Percentiles rank a stretch among this genome's conserved stretches.
Conservation (phyloP, 1,140 invertebrate genomes). For the Bombyx mandarina region DNA sequence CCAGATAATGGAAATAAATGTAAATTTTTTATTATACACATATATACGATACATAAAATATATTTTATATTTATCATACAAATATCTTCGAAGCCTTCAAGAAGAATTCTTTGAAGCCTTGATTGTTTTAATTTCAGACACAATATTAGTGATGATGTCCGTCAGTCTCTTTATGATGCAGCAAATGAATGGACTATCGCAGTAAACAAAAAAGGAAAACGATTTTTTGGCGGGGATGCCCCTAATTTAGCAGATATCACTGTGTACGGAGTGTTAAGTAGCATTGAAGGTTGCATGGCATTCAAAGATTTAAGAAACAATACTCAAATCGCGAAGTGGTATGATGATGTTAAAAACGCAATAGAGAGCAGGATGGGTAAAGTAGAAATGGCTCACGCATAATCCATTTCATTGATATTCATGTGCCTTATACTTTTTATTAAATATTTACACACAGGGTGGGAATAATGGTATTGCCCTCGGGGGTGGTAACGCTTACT, state of each 20-base stretch:
- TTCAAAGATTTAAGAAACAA: slow-evolving; percentile 83
- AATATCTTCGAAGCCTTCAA: too few species aligned
- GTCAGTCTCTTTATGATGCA: slow-evolving; percentile 91
- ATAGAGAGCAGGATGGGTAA: slow-evolving; percentile 35
- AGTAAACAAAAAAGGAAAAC: slow-evolving; percentile 78
- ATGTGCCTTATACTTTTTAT: too few species aligned
- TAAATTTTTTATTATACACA: too few species aligned
- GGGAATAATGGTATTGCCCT: too few species aligned
- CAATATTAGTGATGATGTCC: slow-evolving; percentile 88
- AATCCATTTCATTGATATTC: background rate
- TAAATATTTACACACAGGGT: background rate
- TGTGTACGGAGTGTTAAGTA: slow-evolving; percentile 93
- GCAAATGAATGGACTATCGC: slow-evolving; percentile 85
- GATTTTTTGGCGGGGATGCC: slow-evolving; percentile 87
- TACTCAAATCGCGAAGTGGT: slow-evolving; percentile 47
- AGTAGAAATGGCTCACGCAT: slow-evolving; percentile 23
- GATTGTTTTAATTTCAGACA: slow-evolving; percentile 71
- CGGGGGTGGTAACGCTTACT: too few species aligned
- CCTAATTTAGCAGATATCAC: slow-evolving; percentile 95
- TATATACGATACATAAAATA: too few species aligned
- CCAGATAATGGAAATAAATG: too few species aligned
- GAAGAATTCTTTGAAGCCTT: too few species aligned
- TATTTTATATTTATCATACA: too few species aligned
- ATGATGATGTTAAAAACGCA: slow-evolving; percentile 39
- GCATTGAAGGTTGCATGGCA: slow-evolving; percentile 95